Conservation (phyloP, 2,888 invertebrate genomes). For the Diplazon laetatorius region DNA sequence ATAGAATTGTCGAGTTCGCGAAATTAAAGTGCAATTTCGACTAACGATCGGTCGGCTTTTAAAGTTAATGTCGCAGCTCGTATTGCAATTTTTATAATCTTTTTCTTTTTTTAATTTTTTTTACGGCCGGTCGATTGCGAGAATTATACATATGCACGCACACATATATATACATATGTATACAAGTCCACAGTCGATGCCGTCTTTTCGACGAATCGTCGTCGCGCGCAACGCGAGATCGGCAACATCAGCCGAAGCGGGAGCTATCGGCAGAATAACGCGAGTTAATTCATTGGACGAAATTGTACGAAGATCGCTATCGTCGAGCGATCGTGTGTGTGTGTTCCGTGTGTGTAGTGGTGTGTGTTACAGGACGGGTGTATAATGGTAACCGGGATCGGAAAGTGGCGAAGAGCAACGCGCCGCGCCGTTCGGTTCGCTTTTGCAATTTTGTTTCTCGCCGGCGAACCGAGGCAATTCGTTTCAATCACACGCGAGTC, state of each 20-base stretch:
- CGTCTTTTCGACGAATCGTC: conserved; percentile 47
- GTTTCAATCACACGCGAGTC: conserved; percentile 67
- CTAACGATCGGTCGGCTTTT: conserved; percentile 20
- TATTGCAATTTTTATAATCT: conserved; percentile 44
- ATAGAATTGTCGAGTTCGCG: conserved; percentile 8
- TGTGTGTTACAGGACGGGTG: neutral
- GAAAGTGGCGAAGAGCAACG: conserved; percentile 51
- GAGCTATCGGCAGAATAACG: conserved; percentile 45
- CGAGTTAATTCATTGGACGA: conserved; percentile 66
- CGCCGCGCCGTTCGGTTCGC: conserved; percentile 49
- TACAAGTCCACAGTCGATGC: conserved; percentile 26
- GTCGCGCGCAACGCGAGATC: neutral
- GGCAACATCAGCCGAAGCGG: conserved; percentile 37
- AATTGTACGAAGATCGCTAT: conserved; percentile 63
- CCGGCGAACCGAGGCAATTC: conserved; percentile 59
- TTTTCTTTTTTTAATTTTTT: too few species aligned
- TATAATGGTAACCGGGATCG: conserved; percentile 52
- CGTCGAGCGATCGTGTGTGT: conserved; percentile 29
- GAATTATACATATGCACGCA: conserved; percentile 51
- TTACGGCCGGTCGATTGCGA: conserved; percentile 22
- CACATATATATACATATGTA: too few species aligned
- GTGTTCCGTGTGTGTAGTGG: neutral
- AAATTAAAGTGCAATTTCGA: neutral
- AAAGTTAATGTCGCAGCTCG: conserved; percentile 6
- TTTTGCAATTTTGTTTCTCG: conserved; percentile 67